Evolutionary conservation across 2,797 vertebrate genomes (phyloP).

Genomic region (Gymnothorax javanicus): DNA sequence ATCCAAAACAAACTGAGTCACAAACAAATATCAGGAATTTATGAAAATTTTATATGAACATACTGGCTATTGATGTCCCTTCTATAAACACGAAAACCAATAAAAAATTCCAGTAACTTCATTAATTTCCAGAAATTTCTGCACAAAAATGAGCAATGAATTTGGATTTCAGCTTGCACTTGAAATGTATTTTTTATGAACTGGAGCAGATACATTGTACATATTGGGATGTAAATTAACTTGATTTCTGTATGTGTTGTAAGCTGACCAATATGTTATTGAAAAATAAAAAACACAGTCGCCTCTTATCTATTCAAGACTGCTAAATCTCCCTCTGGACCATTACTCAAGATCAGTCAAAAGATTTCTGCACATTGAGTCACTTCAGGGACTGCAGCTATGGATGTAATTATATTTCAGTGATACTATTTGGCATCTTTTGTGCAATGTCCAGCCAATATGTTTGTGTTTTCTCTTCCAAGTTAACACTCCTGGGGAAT

Average conservation of each 20-base stretch:
- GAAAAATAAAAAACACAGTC: neutral
- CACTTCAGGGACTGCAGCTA: constrained; percentile 6
- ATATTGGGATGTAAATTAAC: neutral
- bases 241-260: neutral
- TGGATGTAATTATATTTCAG: constrained; percentile 8
- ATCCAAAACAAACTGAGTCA: neutral
- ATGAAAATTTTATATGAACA: neutral
- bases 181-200: neutral
- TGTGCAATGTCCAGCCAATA: constrained; percentile 19
- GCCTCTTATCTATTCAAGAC: neutral
- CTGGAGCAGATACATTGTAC: neutral
- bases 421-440: constrained; percentile 19
- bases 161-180: neutral
- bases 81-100: neutral
- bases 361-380: constrained; percentile 6
- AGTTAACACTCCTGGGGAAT: constrained; percentile 3
- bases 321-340: neutral
- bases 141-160: neutral
- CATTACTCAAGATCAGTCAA: neutral
- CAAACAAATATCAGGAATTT: neutral
- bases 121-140: neutral
- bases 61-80: neutral
- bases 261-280: neutral
- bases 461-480: constrained; percentile 18
- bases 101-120: neutral